phyloP scores from a whole-genome alignment of 1,140 invertebrate genomes.

The Pseudachorutes palmiensis region DNA sequence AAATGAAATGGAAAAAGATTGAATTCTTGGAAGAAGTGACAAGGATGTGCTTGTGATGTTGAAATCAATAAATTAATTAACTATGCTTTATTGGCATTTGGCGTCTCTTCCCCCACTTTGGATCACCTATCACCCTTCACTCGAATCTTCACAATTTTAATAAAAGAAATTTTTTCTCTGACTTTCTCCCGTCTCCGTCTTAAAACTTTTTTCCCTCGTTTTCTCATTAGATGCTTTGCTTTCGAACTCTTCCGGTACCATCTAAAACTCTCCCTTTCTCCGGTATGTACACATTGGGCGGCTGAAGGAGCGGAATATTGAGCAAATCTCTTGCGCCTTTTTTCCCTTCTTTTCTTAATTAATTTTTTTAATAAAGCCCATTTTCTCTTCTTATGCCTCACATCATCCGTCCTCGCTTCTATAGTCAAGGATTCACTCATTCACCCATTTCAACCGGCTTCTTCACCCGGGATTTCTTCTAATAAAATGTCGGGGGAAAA shows the following conservation, averaged over 20 bases:
- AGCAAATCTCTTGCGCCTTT: not conserved
- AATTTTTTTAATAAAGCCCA: constrained; percentile 16
- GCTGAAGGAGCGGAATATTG: not conserved
- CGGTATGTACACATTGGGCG: not conserved
- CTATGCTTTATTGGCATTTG: constrained; percentile 9
- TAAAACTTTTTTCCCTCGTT: constrained; percentile 13
- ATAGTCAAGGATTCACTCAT: constrained; percentile 8
- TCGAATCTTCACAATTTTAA: constrained; percentile 16
- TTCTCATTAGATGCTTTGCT: constrained; percentile 15
- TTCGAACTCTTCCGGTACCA: constrained; percentile 18
- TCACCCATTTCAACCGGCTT: not conserved
- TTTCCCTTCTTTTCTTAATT: constrained; percentile 14
- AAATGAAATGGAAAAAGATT: not conserved
- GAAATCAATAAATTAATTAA: constrained; percentile 21
- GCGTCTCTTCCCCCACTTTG: not conserved
- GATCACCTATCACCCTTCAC: constrained; percentile 6
- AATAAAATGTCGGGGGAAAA: too few species aligned
- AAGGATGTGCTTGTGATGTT: not conserved
- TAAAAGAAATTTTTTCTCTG: constrained; percentile 15
- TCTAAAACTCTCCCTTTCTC: not conserved
- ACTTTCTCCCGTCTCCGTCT: constrained; percentile 5
- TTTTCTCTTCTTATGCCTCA: constrained; percentile 9
- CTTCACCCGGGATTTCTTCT: not conserved
- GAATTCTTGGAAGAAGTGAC: not conserved
- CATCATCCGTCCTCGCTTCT: constrained; percentile 8